These are phyloP conservation scores for Nasonia giraulti DNA, from an alignment of 1,140 invertebrate species.

Conservation along the genomic window DNA sequence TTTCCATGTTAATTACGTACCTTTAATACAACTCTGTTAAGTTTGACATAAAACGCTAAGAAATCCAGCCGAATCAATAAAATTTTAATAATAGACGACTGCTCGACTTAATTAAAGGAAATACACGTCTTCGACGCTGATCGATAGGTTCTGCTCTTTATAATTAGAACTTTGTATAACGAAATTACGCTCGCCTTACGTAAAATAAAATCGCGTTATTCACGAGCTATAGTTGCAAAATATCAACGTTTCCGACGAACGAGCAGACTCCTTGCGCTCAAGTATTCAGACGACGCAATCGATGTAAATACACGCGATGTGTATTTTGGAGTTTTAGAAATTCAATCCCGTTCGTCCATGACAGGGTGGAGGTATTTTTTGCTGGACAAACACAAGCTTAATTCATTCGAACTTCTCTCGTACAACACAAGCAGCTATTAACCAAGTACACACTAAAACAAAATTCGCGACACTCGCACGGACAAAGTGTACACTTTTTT, in stretches of 20 bases:
- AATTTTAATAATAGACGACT: slow-evolving; percentile 18
- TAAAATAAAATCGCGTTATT: slow-evolving; percentile 21
- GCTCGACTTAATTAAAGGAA: background rate
- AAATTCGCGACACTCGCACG: background rate
- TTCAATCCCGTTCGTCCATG: too few relatives aligned
- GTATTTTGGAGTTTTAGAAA: too few relatives aligned
- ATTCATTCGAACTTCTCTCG: too few relatives aligned
- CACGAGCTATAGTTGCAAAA: background rate
- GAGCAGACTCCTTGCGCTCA: background rate
- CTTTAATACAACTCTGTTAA: slow-evolving; percentile 1
- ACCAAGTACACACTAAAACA: background rate
- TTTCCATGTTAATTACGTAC: slow-evolving; percentile 18
- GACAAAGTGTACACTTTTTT: background rate
- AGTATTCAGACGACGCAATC: background rate
- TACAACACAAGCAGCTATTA: background rate
- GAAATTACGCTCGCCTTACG: background rate
- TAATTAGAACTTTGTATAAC: slow-evolving; percentile 16
- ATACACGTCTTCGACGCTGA: background rate
- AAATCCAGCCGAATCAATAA: slow-evolving; percentile 1
- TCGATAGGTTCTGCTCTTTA: slow-evolving; percentile 22
- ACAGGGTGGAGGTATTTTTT: too few relatives aligned
- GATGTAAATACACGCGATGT: background rate
- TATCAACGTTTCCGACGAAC: background rate
- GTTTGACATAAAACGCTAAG: background rate
- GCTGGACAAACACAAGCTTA: too few relatives aligned